Evolutionary conservation across 2,113 vertebrate genomes (phyloP).

Genomic region (Neolamprologus modestus): DNA sequence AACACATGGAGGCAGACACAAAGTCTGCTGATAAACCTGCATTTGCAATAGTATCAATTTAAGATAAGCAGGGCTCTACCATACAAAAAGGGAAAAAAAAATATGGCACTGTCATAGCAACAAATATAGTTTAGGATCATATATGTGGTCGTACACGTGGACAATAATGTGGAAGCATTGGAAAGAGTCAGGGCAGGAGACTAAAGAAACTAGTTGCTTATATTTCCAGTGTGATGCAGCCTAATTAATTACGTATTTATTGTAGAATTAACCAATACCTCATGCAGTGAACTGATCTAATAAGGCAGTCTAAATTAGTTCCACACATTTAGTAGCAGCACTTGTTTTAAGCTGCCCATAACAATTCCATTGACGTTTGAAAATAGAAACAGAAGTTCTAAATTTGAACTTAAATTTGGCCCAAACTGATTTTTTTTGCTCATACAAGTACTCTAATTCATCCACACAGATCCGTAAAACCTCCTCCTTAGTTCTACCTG

Average conservation of each 20-base stretch:
- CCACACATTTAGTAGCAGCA: not conserved
- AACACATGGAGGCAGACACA: not conserved
- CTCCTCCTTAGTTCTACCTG: constrained; percentile 34
- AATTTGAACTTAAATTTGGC: not conserved
- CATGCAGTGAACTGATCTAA: not conserved
- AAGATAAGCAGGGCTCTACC: not conserved
- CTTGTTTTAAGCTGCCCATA: not conserved
- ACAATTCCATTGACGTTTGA: not conserved
- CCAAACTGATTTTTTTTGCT: not conserved
- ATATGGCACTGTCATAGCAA: not conserved
- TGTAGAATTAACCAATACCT: not conserved
- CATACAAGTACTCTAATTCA: not conserved
- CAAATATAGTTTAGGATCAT: not conserved
- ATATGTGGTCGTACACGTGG: not conserved
- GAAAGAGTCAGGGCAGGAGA: not conserved
- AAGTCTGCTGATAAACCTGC: not conserved
- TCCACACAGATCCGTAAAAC: not conserved
- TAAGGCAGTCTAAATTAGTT: not conserved
- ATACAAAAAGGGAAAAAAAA: not conserved
- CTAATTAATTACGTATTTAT: not conserved
- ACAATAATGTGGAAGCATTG: not conserved
- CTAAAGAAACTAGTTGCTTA: not conserved
- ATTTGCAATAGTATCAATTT: not conserved
- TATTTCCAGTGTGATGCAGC: not conserved
- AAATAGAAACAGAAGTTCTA: not conserved